Conservation (phyloP, 1,140 invertebrate species). For the Pristionchus pacificus region DNA sequence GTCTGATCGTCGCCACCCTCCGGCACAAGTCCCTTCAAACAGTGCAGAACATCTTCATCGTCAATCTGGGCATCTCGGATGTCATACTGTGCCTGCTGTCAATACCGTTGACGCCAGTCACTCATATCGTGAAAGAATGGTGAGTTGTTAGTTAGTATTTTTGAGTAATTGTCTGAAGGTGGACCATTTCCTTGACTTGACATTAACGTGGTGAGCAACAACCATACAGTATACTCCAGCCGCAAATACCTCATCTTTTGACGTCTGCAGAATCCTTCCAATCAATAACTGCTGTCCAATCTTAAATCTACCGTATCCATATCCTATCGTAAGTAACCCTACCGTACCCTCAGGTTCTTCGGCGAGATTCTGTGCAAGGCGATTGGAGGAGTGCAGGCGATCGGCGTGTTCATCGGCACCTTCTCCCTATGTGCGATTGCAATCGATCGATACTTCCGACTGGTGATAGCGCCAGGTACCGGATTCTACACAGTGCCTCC, state of each 20-base stretch:
- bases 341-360: conserved; percentile 29
- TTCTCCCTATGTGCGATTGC: conserved; percentile 35
- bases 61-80: conserved; percentile 32
- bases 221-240: too few species aligned
- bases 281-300: too few species aligned
- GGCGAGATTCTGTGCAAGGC: conserved; percentile 20
- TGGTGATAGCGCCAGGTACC: conserved; percentile 27
- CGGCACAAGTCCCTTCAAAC: conserved; percentile 28
- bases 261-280: too few species aligned
- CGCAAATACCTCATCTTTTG: too few species aligned
- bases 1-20: conserved; percentile 21
- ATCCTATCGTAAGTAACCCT: too few species aligned
- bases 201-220: too few species aligned
- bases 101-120: conserved; percentile 31
- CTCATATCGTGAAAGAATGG: conserved; percentile 32
- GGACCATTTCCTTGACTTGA: too few species aligned
- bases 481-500: not conserved
- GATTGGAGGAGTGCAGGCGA: conserved; percentile 25
- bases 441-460: conserved; percentile 33
- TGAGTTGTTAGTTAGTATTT: too few species aligned
- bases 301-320: not conserved
- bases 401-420: conserved; percentile 38
- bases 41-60: conserved; percentile 40
- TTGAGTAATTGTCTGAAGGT: too few species aligned
- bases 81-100: conserved; percentile 34